Evolutionary conservation across 1,140 invertebrate species (phyloP).

Genomic region (Holcopasites calliopsidis): DNA sequence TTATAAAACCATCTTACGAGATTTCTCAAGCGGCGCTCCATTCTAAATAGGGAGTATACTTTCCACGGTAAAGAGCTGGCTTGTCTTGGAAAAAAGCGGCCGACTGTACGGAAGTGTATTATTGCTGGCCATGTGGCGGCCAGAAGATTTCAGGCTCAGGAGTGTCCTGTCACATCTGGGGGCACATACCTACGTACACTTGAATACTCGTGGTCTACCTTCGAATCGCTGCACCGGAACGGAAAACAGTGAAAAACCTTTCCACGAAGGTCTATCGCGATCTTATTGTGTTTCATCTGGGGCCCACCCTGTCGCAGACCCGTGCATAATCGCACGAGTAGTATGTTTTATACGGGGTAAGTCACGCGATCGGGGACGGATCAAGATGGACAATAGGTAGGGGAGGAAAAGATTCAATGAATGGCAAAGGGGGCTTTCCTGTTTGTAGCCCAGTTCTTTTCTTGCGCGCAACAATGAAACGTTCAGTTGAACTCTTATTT

Average conservation of each 20-base stretch:
- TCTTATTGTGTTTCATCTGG: not conserved
- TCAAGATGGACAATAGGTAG: not conserved
- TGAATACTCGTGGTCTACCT: not conserved
- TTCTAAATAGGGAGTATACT: constrained; percentile 13
- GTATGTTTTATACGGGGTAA: not conserved
- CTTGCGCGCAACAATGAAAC: not conserved
- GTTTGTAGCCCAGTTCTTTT: not conserved
- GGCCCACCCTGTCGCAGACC: not conserved
- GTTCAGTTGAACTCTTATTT: not conserved
- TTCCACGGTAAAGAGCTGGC: not conserved
- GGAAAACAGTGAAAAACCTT: constrained; percentile 4
- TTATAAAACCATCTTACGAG: constrained; percentile 30
- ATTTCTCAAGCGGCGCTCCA: constrained; percentile 2
- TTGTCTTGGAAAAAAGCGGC: constrained; percentile 11
- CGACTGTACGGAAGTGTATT: constrained; percentile 28
- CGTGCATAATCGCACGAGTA: no score
- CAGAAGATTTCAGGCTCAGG: constrained; percentile 23
- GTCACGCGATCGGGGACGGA: not conserved
- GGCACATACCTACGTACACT: no score
- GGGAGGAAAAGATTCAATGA: not conserved
- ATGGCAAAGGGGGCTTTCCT: not conserved
- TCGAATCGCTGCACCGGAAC: not conserved
- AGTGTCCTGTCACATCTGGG: constrained; percentile 6
- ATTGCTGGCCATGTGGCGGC: constrained; percentile 37
- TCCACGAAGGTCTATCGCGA: not conserved